These are phyloP conservation scores for Trichogramma pretiosum DNA, from an alignment of 1,140 invertebrate genomes.

Conservation along the genomic window DNA sequence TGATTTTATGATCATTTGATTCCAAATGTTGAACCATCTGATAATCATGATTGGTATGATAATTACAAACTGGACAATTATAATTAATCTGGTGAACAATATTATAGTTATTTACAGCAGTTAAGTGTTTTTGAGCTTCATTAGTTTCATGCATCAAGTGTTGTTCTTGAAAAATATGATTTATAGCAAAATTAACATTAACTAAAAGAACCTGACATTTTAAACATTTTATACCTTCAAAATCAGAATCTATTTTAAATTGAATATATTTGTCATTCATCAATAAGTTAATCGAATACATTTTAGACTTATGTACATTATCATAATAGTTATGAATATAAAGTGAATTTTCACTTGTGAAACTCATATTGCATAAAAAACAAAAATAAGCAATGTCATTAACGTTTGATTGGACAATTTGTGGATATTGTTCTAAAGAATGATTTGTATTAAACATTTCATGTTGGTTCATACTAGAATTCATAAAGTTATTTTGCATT, in stretches of 20 bases:
- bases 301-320: constrained; percentile 6
- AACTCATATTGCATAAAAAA: constrained; percentile 10
- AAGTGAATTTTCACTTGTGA: constrained; percentile 9
- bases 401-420: not conserved
- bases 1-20: constrained; percentile 7
- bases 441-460: not conserved
- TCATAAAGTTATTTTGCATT: constrained; percentile 2
- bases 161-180: constrained; percentile 6
- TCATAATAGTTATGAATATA: constrained; percentile 12
- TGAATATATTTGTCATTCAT: constrained; percentile 14
- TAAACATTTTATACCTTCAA: constrained; percentile 8
- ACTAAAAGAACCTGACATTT: constrained; percentile 8
- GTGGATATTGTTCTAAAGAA: not conserved
- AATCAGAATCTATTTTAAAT: constrained; percentile 2
- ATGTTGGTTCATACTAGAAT: not conserved
- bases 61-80: constrained; percentile 5
- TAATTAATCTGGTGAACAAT: not conserved
- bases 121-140: constrained; percentile 3
- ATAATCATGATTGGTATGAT: constrained; percentile 6
- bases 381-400: constrained; percentile 12
- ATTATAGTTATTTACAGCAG: not conserved
- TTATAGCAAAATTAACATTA: constrained; percentile 4
- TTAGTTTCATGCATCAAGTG: not conserved
- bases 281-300: constrained; percentile 5
- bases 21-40: constrained; percentile 10